Conservation (phyloP, 2,797 vertebrate species). For the Cynopterus sphinx region DNA sequence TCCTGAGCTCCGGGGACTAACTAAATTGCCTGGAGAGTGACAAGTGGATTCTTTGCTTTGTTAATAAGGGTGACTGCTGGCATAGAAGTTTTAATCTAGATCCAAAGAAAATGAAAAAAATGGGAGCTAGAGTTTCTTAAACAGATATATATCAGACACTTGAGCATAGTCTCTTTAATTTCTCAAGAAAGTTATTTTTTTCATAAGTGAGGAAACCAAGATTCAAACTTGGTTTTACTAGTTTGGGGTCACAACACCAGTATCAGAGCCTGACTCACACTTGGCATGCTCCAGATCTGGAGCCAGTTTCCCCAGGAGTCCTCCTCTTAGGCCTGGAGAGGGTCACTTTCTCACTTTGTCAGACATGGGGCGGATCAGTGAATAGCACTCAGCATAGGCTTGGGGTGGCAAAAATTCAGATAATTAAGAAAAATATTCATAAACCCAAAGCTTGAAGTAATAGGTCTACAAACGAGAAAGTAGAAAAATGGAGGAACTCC, state of each 20-base stretch:
- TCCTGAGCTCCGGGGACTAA: not conserved
- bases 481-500: not conserved
- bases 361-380: not conserved
- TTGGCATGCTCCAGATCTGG: not conserved
- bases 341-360: not conserved
- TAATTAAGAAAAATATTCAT: constrained; percentile 48
- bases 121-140: not conserved
- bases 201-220: not conserved
- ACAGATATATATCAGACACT: not conserved
- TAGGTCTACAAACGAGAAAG: constrained; percentile 36
- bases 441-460: not conserved
- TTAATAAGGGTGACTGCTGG: not conserved
- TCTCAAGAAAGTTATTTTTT: not conserved
- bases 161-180: not conserved
- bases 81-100: not conserved
- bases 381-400: not conserved
- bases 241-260: not conserved
- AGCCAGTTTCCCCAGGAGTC: too few species aligned
- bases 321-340: not conserved
- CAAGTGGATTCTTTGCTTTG: not conserved
- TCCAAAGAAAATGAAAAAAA: not conserved
- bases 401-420: not conserved
- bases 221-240: not conserved
- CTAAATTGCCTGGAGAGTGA: not conserved
- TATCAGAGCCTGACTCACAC: not conserved